Base-by-base conservation (phyloP, 1,140 invertebrate species). In the Zaprionus nigranus region DNA sequence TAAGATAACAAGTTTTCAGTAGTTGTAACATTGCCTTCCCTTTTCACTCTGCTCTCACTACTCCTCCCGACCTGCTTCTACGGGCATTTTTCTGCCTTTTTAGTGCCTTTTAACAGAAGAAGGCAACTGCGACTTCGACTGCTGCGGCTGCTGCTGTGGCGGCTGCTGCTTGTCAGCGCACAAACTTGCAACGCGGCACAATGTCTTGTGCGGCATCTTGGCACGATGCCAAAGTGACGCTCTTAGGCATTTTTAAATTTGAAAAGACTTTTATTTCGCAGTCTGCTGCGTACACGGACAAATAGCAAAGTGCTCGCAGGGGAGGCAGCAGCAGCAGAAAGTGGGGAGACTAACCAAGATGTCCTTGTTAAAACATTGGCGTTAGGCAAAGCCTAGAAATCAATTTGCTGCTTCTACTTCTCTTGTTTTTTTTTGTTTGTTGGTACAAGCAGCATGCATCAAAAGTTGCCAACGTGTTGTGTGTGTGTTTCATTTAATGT, bases 1-100 rank as follows among this genome's bases (percentile, higher is more conserved):
- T 88, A 88, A 88, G 84, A 88, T 88, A 88, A 88, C 84, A 88
- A 88, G 84, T 88, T 88, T 90, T 87, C 83, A 90, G 84, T 84
- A 88, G 84, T 88, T 88, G 84, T 90, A 84, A 88, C 84, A 88
- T 79, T 79, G 84, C 71, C 69, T 40, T n/a, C 30, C 28, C 26
- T 43, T 34, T 12, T 12, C 53, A 13, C 54, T 17, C 13, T 22
- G 28, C 28, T 0, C 28, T 28, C 59, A 43, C 54, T 43, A 24
- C 63, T 34, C 15, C 30, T 46, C 30, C 38, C 15, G 15, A 58
- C 51, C 54, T 59, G 46, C n/a, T 30, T 22, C 60, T 51, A 38
- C 49, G 61, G 60, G 53, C 69, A 81, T 77, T 65, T 64, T 69
- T 78, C 54, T 75, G 49, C 51, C 63, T 49, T 77, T 77, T 78